Conservation (phyloP, 2,113 vertebrate genomes). For the Pomatostomus ruficeps region DNA sequence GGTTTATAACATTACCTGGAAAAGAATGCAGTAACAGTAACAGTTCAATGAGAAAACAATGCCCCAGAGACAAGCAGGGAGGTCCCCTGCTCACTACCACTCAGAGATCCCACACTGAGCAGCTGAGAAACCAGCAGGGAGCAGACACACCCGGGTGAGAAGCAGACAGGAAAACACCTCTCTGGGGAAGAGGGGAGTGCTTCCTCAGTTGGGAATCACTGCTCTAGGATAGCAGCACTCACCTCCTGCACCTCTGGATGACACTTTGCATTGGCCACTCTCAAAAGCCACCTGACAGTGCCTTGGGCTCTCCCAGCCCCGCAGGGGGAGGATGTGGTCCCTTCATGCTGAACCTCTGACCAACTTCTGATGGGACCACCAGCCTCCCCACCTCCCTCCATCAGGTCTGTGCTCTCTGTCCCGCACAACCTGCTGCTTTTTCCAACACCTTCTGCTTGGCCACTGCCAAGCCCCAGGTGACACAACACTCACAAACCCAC, state of each 20-base stretch:
- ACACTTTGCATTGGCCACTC: background rate
- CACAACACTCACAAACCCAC: background rate
- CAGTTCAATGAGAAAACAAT: background rate
- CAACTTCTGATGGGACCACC: background rate
- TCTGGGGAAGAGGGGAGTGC: background rate
- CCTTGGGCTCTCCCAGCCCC: background rate
- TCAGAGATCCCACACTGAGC: background rate
- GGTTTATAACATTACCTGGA: background rate
- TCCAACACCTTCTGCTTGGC: background rate
- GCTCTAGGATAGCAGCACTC: background rate
- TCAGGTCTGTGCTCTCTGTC: fast-evolving
- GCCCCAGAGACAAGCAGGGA: background rate
- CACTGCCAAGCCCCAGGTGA: background rate
- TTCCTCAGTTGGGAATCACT: background rate
- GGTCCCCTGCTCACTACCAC: background rate
- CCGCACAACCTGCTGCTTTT: background rate
- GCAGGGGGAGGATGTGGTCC: fast-evolving
- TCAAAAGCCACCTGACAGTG: background rate
- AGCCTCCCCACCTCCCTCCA: background rate
- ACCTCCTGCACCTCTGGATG: background rate
- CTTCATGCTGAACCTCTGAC: background rate
- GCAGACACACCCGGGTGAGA: fast-evolving
- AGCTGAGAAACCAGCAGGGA: background rate
- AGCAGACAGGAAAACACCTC: background rate
- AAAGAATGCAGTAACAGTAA: background rate